phyloP scores from a whole-genome alignment of 2,888 invertebrate genomes.

The Lypha dubia region DNA sequence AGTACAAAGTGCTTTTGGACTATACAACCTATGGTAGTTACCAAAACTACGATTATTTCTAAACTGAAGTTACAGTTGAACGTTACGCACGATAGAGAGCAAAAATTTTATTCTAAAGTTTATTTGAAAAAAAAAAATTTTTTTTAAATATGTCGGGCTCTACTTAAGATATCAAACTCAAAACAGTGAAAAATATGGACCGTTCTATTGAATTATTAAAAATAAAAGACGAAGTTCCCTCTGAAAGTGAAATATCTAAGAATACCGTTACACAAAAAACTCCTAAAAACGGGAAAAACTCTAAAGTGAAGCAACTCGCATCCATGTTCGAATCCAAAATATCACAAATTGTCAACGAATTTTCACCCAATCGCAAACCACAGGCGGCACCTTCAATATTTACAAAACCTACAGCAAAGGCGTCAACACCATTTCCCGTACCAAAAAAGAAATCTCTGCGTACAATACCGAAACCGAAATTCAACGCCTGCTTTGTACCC shows the following conservation, averaged over 20 bases:
- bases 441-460: conserved; percentile 51
- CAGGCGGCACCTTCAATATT: neutral
- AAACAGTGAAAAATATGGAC: neutral
- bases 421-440: conserved; percentile 61
- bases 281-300: conserved; percentile 68
- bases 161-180: neutral
- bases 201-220: conserved; percentile 75
- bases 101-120: neutral
- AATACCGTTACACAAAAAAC: conserved; percentile 55
- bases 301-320: conserved; percentile 79
- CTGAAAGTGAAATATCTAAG: neutral
- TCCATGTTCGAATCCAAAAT: conserved; percentile 79
- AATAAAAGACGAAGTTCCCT: conserved; percentile 75
- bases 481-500: conserved; percentile 75
- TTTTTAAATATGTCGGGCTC: conserved; percentile 6
- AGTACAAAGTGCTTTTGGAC: neutral
- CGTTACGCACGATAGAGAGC: neutral
- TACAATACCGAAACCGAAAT: neutral
- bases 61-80: neutral
- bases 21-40: neutral
- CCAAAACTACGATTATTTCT: neutral
- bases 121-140: neutral
- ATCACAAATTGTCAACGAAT: conserved; percentile 74
- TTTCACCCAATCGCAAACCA: conserved; percentile 50
- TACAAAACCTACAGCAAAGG: neutral